Percentiles rank a stretch among this genome's conserved stretches.
These are phyloP conservation scores for Hormaphis cornu DNA, from an alignment of 1,140 invertebrate species.

Conservation along the genomic window DNA sequence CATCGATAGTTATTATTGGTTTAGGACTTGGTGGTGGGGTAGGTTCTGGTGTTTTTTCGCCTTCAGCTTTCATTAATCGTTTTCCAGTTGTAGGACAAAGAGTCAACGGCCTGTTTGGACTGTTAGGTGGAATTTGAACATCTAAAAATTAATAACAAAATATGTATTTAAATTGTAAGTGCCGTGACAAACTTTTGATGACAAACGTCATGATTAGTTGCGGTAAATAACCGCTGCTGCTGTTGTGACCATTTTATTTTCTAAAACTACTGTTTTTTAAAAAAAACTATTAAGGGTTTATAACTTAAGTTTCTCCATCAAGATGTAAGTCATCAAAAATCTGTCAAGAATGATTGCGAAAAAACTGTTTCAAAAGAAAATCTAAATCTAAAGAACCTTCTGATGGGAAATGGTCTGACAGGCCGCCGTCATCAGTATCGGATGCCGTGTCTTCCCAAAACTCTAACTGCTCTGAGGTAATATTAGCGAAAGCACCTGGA, in stretches of 20 bases:
- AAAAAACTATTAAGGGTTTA: background rate
- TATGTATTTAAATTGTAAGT: background rate
- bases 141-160: slow-evolving; percentile 10
- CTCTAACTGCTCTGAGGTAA: slow-evolving; percentile 29
- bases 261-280: background rate
- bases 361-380: slow-evolving; percentile 19
- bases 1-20: slow-evolving; percentile 21
- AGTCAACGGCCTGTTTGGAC: slow-evolving; percentile 56
- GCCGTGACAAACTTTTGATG: slow-evolving; percentile 31
- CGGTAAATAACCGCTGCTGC: slow-evolving; percentile 25
- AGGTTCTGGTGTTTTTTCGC: slow-evolving; percentile 44
- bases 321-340: slow-evolving; percentile 31
- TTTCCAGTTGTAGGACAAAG: slow-evolving; percentile 58
- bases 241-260: slow-evolving; percentile 20
- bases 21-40: slow-evolving; percentile 38
- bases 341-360: slow-evolving; percentile 20
- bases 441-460: slow-evolving; percentile 31
- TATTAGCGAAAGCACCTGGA: slow-evolving; percentile 29
- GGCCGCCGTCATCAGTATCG: slow-evolving; percentile 28
- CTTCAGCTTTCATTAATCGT: slow-evolving; percentile 56
- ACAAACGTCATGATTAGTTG: slow-evolving; percentile 24
- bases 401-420: slow-evolving; percentile 31
- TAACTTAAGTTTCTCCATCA: slow-evolving; percentile 1
- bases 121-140: slow-evolving; percentile 49
- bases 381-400: slow-evolving; percentile 25